Evolutionary conservation across 2,797 vertebrate species (phyloP), one percentile per base, ranked within the genome.

Genomic region (Calcarius lapponicus): DNA sequence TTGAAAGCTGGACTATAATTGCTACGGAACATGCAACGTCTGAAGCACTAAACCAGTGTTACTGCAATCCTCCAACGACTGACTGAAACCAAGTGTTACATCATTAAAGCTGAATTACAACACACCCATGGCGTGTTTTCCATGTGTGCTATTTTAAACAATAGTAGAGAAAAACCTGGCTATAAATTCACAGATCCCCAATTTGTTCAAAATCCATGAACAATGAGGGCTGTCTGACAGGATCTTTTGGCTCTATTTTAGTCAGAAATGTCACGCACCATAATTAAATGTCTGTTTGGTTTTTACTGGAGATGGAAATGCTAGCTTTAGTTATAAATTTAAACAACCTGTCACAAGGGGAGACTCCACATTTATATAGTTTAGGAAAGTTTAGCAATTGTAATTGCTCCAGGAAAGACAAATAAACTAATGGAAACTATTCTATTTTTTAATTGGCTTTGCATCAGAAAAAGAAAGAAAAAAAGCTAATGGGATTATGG

Each of bases 201-300:
- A 98, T 98, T 98, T 97, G 95, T 94, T 97, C 96, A 93, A 95
- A 97, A 97, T 97, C 96, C 96, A 95, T 38, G 94, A 97, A 97
- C 92, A 97, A 92, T 96, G 92, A 97, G 91, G 84, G 73, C 88
- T 97, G 92, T 95, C 95, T 74, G 94, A 97, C 88, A 97, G 98
- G 97, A 96, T 98, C 97, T 98, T 93, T 97, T 98, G 98, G 97
- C 98, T 98, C 98, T 98, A 97, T 98, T 98, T 98, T 98, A 98
- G 94, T 96, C 96, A 96, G 93, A 97, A 98, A 97, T 97, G 95
- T 96, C 97, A 96, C 54, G 81, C 84, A 93, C 84, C 84, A 91
- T 97, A 97, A 97, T 98, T 96, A 97, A 97, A 98, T 89, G 93
- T 97, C 97, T 97, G 95, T 96, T 98, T 97, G 88, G 88, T 80